Base-by-base conservation (phyloP, 2,888 invertebrate species). In the Tridacna gigas region DNA sequence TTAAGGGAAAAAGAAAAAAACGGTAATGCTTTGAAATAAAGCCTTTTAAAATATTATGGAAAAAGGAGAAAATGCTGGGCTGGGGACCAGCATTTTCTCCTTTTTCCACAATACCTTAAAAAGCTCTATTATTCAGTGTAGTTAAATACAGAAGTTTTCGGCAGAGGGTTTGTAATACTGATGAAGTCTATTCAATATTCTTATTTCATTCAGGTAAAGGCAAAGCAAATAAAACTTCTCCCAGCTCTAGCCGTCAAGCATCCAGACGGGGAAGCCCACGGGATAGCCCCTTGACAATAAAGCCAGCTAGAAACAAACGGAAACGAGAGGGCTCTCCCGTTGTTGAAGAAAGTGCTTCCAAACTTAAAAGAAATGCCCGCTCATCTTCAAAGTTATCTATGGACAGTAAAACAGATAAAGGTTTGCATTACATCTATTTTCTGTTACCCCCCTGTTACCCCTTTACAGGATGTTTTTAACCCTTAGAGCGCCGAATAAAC, bases 281-380 rank as follows among this genome's bases (percentile, higher is more conserved):
- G 11, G 90, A 91, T 51, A 93, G 93, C 83, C 92, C 93, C 13
- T 80, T 91, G 22, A 90, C 90, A 12, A 82, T 90, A 18, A 83
- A 82, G 60, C 63, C 56, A 0, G 81, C 74, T 45, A 88, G 85
- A 45, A 37, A 37, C 37, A 88, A 87, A 78, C 79, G 88, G n/a
- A 88, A 86, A 71, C 74, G 82, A 47, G 80, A 80, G 25, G 82
- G 79, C 4, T 80, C 83, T 0, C 84, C 86, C 5, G 65, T 84
- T 13, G 60, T 79, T 11, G 89, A 88, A 22, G 86, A 88, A 48
- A 86, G 83, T 0, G 82, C 74, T 61, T 77, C 86, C 0, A 90
- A 87, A 82, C 65, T 88, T 37, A 89, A 88, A 77, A 89, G 82
- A 75, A 80, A 76, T 77, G 76, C 88, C 11, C 88, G 86, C 69